phyloP scores from a whole-genome alignment of 2,113 vertebrate genomes.

The Fregata magnificens region DNA sequence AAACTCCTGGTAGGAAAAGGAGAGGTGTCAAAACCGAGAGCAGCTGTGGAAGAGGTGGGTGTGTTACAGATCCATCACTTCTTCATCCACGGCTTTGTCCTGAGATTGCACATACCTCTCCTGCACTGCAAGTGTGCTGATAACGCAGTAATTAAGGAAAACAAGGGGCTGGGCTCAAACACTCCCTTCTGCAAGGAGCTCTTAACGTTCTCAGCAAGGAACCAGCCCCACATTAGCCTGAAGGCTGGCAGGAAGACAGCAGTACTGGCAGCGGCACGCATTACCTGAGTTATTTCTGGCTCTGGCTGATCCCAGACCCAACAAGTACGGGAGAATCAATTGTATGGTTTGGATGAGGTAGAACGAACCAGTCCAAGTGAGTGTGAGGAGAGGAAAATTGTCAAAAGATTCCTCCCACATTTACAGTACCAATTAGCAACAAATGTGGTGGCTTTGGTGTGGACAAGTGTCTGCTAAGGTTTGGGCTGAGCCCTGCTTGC shows the following conservation, averaged over 20 bases:
- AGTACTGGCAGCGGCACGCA: not conserved
- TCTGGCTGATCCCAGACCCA: not conserved
- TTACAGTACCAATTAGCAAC: not conserved
- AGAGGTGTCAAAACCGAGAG: not conserved
- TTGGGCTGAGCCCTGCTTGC: not conserved
- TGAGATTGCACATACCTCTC: slow-evolving; percentile 85
- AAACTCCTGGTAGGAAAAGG: not conserved
- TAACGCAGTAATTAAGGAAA: slow-evolving; percentile 73
- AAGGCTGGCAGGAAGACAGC: not conserved
- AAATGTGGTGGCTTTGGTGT: not conserved
- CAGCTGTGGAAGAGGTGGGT: not conserved
- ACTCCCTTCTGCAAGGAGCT: slow-evolving; percentile 8
- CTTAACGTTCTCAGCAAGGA: not conserved
- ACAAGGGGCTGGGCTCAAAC: slow-evolving; percentile 36
- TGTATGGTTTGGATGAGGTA: not conserved
- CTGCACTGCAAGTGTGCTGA: slow-evolving; percentile 89
- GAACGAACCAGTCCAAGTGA: not conserved
- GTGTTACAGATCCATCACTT: slow-evolving; percentile 78
- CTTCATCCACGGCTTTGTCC: slow-evolving; percentile 83
- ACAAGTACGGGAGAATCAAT: not conserved
- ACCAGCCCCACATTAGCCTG: not conserved
- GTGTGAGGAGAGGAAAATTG: not conserved
- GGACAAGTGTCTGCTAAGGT: not conserved
- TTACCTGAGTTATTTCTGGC: not conserved
- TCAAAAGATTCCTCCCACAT: not conserved